These are phyloP conservation scores for Margarornis squamiger DNA, from an alignment of 2,797 vertebrate species.

Conservation along the genomic window DNA sequence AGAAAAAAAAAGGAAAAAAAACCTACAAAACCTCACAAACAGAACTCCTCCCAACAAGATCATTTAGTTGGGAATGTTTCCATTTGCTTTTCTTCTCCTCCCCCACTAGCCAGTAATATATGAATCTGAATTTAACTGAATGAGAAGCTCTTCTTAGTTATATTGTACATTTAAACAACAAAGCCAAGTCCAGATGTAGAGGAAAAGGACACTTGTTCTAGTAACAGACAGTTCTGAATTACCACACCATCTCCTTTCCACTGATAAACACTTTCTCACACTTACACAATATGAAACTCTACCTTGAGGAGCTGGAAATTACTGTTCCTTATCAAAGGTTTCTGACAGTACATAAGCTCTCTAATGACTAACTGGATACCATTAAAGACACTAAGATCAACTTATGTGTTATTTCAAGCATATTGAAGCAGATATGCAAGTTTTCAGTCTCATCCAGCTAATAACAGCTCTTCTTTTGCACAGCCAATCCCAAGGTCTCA, in stretches of 20 bases:
- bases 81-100: background rate
- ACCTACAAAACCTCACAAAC: background rate
- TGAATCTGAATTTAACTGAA: background rate
- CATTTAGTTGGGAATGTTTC: background rate
- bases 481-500: background rate
- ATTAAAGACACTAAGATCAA: background rate
- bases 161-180: background rate
- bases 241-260: background rate
- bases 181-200: background rate
- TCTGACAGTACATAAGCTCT: background rate
- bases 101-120: background rate
- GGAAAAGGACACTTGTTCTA: background rate
- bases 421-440: background rate
- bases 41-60: background rate
- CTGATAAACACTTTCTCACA: background rate
- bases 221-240: background rate
- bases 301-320: background rate
- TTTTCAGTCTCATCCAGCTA: background rate
- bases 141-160: background rate
- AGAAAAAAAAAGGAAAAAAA: background rate
- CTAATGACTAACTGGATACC: background rate
- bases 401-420: background rate
- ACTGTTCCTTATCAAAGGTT: background rate
- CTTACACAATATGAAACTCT: background rate
- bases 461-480: background rate